Evolutionary conservation across 2,888 invertebrate species (phyloP).

Genomic region (Melanostoma scalare): DNA sequence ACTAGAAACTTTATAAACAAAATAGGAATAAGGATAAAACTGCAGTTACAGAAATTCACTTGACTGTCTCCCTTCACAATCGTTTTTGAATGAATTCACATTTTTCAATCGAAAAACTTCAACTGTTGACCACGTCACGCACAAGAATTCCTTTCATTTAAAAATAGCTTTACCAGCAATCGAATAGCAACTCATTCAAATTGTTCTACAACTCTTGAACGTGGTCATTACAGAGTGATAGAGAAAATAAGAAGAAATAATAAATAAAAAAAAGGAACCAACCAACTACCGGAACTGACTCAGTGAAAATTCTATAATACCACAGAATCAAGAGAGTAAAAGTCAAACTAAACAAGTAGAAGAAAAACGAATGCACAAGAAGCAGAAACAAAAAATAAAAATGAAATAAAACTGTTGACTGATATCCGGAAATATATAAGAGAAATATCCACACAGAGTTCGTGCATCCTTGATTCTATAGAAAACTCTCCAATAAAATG

Average conservation of each 20-base stretch:
- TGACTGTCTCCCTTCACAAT: background rate
- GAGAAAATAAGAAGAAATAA: background rate
- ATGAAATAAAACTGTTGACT: conserved; percentile 27
- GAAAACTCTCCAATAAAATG: conserved; percentile 47
- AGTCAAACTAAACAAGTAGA: conserved; percentile 6
- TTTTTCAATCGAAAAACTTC: conserved; percentile 5
- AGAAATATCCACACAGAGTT: conserved; percentile 29
- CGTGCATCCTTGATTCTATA: conserved; percentile 39
- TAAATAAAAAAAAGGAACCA: background rate
- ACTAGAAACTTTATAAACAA: too few species aligned
- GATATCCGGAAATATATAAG: conserved; percentile 48
- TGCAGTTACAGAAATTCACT: background rate
- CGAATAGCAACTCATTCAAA: conserved; percentile 27
- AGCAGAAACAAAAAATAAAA: conserved; percentile 14
- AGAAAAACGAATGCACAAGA: background rate
- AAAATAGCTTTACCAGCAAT: conserved; percentile 34
- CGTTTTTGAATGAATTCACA: conserved; percentile 7
- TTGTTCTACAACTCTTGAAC: conserved; percentile 40
- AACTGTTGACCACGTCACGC: conserved; percentile 16
- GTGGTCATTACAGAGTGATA: conserved; percentile 28
- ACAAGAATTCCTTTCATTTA: background rate
- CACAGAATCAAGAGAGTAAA: conserved; percentile 33
- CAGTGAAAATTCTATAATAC: conserved; percentile 27
- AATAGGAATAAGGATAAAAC: background rate
- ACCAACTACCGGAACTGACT: conserved; percentile 23